These are phyloP conservation scores for Tenthredo scrophulariae DNA, from an alignment of 2,888 invertebrate species.

Conservation along the genomic window DNA sequence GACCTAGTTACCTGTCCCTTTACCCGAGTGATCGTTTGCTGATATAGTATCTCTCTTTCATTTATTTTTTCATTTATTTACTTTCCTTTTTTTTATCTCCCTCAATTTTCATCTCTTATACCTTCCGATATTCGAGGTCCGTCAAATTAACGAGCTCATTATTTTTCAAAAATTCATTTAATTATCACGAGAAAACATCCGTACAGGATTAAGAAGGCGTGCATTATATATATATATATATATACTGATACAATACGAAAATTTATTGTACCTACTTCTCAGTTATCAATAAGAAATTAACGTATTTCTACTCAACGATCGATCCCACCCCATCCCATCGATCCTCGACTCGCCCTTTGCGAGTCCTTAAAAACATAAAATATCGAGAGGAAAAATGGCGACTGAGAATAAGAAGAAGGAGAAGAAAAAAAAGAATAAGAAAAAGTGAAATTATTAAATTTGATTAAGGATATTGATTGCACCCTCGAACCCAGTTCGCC, in stretches of 20 bases:
- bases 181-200: neutral
- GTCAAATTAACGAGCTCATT: conserved; percentile 8
- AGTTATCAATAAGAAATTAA: neutral
- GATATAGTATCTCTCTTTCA: conserved; percentile 7
- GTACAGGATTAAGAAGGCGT: neutral
- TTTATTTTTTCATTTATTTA: neutral
- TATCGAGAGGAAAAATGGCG: neutral
- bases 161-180: neutral
- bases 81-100: conserved; percentile 51
- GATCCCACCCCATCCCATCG: neutral
- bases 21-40: conserved; percentile 66
- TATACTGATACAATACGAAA: neutral
- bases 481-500: neutral
- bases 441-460: conserved; percentile 32
- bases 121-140: neutral
- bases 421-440: too few species aligned
- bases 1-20: conserved; percentile 64
- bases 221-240: neutral
- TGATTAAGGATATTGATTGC: conserved; percentile 36
- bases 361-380: neutral
- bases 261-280: neutral
- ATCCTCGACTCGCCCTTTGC: neutral
- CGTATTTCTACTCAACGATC: neutral
- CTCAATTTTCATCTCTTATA: neutral
- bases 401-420: neutral